Percentiles rank a stretch among this genome's conserved stretches.
phyloP scores from a whole-genome alignment of 2,113 vertebrate species.

The Benitochromis conjunctus region DNA sequence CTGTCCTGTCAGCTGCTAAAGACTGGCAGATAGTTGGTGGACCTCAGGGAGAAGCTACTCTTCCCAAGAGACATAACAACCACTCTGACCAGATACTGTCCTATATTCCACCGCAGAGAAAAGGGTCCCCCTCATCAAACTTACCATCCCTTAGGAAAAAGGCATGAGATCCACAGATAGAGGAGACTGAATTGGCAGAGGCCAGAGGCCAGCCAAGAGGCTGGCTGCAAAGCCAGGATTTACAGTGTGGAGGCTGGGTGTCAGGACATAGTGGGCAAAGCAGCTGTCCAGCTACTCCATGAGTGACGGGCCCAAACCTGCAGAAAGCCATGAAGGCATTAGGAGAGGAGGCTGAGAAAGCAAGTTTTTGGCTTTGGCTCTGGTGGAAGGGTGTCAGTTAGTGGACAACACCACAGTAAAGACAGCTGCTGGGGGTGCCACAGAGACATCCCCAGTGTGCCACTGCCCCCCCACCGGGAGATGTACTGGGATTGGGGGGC shows the following conservation, averaged over 20 bases:
- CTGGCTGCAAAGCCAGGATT: neutral
- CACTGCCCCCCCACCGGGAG: neutral
- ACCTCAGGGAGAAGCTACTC: neutral
- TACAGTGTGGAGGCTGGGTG: neutral
- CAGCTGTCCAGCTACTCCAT: neutral
- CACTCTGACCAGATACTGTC: neutral
- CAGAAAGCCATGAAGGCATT: neutral
- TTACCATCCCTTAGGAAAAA: too few species aligned
- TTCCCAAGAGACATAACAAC: neutral
- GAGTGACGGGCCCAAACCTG: neutral
- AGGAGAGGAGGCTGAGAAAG: neutral
- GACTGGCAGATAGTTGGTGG: neutral
- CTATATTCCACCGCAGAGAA: too few species aligned
- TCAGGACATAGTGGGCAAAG: neutral
- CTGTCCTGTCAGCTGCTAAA: neutral
- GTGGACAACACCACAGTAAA: neutral
- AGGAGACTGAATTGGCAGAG: neutral
- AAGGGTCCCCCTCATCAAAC: too few species aligned
- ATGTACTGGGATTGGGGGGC: neutral
- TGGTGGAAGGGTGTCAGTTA: neutral
- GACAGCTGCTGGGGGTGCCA: neutral
- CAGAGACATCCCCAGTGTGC: neutral
- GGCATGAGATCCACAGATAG: neutral
- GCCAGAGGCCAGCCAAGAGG: neutral
- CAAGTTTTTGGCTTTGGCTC: neutral